Evolutionary conservation across 2,888 invertebrate species (phyloP), one percentile per base, ranked within the genome.

Genomic region (Bursaphelenchus okinawaensis): DNA sequence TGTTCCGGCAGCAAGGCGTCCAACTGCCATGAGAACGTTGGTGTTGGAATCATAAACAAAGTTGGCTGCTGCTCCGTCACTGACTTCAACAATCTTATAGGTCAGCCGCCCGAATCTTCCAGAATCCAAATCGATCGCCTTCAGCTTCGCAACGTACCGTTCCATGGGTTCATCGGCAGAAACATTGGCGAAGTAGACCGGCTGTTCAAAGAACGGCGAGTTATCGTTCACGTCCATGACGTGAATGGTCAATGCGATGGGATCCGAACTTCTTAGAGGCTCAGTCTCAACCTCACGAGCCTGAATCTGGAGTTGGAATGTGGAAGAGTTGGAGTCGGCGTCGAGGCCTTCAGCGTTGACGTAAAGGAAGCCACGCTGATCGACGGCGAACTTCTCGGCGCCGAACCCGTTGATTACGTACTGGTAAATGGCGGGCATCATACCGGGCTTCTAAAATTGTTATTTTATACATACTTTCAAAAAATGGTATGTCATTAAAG

Each of bases 361-460:
- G 66, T 80, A 83, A 24, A 82, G 72, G 61, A 71, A 79, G 23
- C 82, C 82, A 12, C 77, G 68, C 55, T 81, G 82, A 62, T 82
- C 80, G 8, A 82, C 80, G 0, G 81, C 82, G 58, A 82, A 82
- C 7, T 82, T 76, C 16, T 79, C 76, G 2, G 82, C 81, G 0
- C 82, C 82, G 50, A 72, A 68, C 16, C 82, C 82, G 24, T 77
- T 80, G 7, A 82, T 67, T 22, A 83, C 73, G 70, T 82, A 82
- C 67, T 82, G 82, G 62, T 82, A 82, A 7, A 81, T 80, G 20
- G 82, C 82, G 27, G 82, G 79, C 7, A 80, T 75, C 79, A 80
- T 83, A 27, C 82, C 82, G n/a, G 82, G 79, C 67, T 79, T 72
- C 81, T 81, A 65, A 60, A 7, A 52, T 51, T 31, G 1, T 22